Base-by-base conservation (phyloP, 2,888 invertebrate genomes). In the Aleiodes leptofemur region DNA sequence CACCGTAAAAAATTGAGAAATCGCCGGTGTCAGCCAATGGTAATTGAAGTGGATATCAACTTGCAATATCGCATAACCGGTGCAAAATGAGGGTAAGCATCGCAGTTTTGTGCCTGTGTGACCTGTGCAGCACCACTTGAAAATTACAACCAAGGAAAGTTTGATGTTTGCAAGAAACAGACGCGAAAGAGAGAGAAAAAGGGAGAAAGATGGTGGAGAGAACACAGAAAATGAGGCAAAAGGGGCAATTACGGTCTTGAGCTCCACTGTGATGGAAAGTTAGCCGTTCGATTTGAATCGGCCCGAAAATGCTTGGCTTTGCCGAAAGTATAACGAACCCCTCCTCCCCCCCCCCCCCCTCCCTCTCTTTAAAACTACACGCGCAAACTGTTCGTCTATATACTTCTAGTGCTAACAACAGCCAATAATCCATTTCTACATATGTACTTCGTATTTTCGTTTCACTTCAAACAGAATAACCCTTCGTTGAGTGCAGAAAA, bases 71-170 rank as follows among this genome's bases (percentile, higher is more conserved):
- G 61, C 51, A 38, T 38, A 23, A 57, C 29, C 9, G 23, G 6
- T 64, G 53, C 23, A 61, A 51, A 72, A 64, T 64, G 64, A 72
- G 72, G 64, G 38, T 71, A 8, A 72, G 72, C 57, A 71, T 59
- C 29, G 1, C 23, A 23, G 53, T 51, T 34, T 51, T 34, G 51
- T 61, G 61, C 14, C 31, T 13, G 13, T 13, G 13, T n/a, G 38
- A 43, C 57, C 57, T 57, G 43, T 13, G 23, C 23, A 51, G 51
- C 68, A n/a, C 56, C 56, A 11, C 48, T 56, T 70, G 70, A 11
- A 70, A 57, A 70, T 70, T 70, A 70, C 13, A 70, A 56, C 57
- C 43, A 23, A 23, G 59, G 56, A 43, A n/a, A 57, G 70, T 70
- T 70, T 43, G 70, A 59, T n/a, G 57, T 57, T 57, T 31, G 59